These are phyloP conservation scores for Macrotus californicus DNA, from an alignment of 2,113 vertebrate species.

Conservation along the genomic window DNA sequence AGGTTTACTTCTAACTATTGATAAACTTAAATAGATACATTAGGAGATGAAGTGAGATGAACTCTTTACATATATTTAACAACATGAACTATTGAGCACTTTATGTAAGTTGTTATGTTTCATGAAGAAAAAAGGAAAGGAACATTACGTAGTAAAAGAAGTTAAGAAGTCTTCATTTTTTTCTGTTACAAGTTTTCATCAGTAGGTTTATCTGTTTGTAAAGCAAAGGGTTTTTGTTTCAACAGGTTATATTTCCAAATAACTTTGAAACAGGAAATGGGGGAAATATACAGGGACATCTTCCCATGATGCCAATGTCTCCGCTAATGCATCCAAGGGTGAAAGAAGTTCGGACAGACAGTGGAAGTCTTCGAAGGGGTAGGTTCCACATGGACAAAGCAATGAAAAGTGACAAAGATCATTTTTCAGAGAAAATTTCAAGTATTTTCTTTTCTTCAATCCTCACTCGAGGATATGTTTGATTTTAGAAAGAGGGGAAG, in stretches of 20 bases:
- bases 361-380: conserved; percentile 88
- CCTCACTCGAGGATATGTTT: no score
- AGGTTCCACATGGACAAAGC: conserved; percentile 37
- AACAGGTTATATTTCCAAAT: conserved; percentile 93
- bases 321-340: conserved; percentile 96
- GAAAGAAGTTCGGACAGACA: conserved; percentile 92
- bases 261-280: conserved; percentile 89
- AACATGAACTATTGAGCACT: not conserved
- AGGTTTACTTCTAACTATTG: not conserved
- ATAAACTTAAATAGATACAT: not conserved
- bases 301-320: conserved; percentile 91
- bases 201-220: conserved; percentile 8
- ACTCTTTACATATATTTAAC: not conserved
- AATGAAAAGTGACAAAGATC: not conserved
- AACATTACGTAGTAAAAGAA: not conserved
- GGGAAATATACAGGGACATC: conserved; percentile 81
- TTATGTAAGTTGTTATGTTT: not conserved
- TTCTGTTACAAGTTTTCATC: conserved; percentile 10
- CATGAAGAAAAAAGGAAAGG: not conserved
- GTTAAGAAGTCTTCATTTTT: not conserved
- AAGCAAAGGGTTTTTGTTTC: conserved; percentile 50
- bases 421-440: conserved; percentile 16
- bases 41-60: not conserved
- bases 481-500: no score
- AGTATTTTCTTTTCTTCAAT: not conserved